phyloP scores from a whole-genome alignment of 2,888 invertebrate species.

The Melieria omissa region DNA sequence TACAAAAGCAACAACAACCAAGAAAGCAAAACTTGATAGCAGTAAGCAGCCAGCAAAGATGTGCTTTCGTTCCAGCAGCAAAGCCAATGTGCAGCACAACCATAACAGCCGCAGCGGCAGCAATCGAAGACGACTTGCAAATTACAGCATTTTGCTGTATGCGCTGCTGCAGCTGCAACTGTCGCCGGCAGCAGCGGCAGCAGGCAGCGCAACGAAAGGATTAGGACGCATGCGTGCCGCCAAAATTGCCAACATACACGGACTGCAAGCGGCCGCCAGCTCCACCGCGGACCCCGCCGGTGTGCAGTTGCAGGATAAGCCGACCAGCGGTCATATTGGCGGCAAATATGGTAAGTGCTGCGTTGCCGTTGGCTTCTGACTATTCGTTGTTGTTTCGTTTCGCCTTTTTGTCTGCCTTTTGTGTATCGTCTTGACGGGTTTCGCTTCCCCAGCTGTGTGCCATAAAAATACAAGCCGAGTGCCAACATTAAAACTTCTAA shows the following conservation, averaged over 20 bases:
- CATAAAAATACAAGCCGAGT: background rate
- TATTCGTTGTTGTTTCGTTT: too few species aligned
- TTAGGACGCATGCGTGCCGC: conserved; percentile 46
- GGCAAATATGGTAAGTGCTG: conserved; percentile 40
- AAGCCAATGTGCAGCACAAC: conserved; percentile 35
- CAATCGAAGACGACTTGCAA: background rate
- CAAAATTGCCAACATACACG: conserved; percentile 46
- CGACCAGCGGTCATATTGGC: conserved; percentile 17
- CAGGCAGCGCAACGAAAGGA: conserved; percentile 43
- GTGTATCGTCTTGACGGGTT: too few species aligned
- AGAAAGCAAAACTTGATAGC: background rate
- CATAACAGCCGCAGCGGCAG: conserved; percentile 24
- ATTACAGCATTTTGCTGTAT: conserved; percentile 15
- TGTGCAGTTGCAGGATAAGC: conserved; percentile 14
- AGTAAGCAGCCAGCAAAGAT: background rate
- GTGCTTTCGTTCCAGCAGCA: conserved; percentile 29
- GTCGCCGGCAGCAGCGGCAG: conserved; percentile 7
- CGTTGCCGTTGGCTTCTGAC: too few species aligned
- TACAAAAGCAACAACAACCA: background rate
- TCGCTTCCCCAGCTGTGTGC: too few species aligned
- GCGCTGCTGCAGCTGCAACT: conserved; percentile 26
- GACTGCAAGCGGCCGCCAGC: conserved; percentile 42
- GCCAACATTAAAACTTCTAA: conserved; percentile 49
- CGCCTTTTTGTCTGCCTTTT: too few species aligned
- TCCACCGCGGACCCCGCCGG: background rate